phyloP scores from a whole-genome alignment of 2,888 invertebrate species.

The Stictocephala bisonia region DNA sequence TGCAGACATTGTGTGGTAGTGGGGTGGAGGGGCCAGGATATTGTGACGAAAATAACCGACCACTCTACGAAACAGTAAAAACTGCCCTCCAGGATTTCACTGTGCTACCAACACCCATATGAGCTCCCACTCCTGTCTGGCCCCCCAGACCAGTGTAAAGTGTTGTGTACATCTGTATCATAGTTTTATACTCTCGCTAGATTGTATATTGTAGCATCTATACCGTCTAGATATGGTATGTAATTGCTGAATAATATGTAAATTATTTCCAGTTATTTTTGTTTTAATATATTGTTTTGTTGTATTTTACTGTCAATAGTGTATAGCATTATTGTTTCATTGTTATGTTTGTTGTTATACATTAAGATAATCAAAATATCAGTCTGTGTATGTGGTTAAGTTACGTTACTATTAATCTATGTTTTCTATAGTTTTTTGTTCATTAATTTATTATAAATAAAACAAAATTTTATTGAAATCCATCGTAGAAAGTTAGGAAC shows the following conservation, averaged over 20 bases:
- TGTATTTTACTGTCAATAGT: constrained; percentile 20
- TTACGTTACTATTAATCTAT: too few relatives aligned
- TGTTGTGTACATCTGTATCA: constrained; percentile 16
- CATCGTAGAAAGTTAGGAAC: too few relatives aligned
- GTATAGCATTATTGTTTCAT: constrained; percentile 30
- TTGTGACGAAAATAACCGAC: constrained; percentile 80
- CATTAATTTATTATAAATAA: too few relatives aligned
- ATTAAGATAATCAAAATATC: neutral
- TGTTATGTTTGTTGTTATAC: constrained; percentile 38
- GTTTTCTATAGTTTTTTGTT: too few relatives aligned
- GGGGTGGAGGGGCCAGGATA: constrained; percentile 63
- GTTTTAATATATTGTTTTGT: constrained; percentile 8
- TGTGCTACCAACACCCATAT: constrained; percentile 81
- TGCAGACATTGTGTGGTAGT: constrained; percentile 84
- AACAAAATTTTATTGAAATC: too few relatives aligned
- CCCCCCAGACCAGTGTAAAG: constrained; percentile 20
- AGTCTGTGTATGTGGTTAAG: too few relatives aligned
- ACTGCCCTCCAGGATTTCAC: constrained; percentile 93
- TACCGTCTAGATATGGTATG: constrained; percentile 27
- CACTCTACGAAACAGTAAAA: constrained; percentile 91
- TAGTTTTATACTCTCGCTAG: constrained; percentile 30
- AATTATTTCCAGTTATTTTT: neutral
- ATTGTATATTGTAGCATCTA: constrained; percentile 14
- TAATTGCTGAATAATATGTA: constrained; percentile 22
- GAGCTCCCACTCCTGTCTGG: constrained; percentile 47